These are phyloP conservation scores for Monodelphis domestica DNA, from an alignment of 2,797 vertebrate species.

Conservation along the genomic window DNA sequence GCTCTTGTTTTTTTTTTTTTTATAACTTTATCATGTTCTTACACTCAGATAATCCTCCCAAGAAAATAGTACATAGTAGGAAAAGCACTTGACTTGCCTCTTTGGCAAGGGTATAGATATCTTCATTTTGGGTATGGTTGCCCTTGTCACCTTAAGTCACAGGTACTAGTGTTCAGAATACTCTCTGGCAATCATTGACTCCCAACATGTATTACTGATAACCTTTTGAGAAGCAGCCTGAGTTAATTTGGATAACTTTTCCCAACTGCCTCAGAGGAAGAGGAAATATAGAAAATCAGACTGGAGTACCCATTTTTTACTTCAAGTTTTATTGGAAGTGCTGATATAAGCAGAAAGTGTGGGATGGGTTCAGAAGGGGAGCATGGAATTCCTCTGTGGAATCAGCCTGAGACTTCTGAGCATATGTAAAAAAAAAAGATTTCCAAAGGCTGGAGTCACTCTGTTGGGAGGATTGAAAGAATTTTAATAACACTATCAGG, in stretches of 20 bases:
- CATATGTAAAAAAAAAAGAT: background rate
- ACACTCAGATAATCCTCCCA: background rate
- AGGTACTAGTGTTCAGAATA: background rate
- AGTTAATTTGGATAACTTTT: background rate
- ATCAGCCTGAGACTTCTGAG: background rate
- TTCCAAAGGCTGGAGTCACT: background rate
- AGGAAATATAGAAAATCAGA: background rate
- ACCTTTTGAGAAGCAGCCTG: background rate
- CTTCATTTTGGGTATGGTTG: background rate
- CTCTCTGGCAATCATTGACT: background rate
- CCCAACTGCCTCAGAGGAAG: background rate
- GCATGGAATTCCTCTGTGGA: background rate
- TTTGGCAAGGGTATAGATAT: background rate
- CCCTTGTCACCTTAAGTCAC: background rate
- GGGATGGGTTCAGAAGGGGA: background rate
- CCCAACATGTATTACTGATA: background rate
- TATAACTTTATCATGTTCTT: background rate
- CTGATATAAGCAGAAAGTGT: background rate
- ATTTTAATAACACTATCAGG: background rate
- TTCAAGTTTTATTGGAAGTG: background rate
- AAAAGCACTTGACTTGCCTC: background rate
- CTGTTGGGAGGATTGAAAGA: background rate
- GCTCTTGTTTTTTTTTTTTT: background rate
- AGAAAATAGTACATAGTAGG: background rate
- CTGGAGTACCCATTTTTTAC: background rate